Evolutionary conservation across 2,113 vertebrate genomes (phyloP), one percentile per base, ranked within the genome.

Genomic region (Sapayoa aenigma): DNA sequence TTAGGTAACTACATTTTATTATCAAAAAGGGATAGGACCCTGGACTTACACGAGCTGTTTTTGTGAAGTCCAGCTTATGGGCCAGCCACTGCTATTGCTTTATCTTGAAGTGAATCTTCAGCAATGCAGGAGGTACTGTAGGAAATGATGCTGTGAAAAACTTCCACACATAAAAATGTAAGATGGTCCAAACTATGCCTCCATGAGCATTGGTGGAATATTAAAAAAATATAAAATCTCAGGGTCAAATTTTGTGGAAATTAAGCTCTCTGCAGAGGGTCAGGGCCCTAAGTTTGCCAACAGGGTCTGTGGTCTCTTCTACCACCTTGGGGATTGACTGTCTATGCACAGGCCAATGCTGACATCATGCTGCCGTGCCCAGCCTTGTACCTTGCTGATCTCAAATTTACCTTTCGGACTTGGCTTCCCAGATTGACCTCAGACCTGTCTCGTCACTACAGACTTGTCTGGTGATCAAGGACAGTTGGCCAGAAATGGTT

Each of bases 281-380:
- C 35, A 68, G 44, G 14, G 30, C 31, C 16, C 39, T 39, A 47
- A 44, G 12, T 59, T 91, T 79, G 47, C 11, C 55, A 33, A 14
- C 11, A 31, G 35, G 35, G 10, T 42, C 12, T 72, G 42, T 1
- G 1, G 27, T 25, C 33, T 81, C 30, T 84, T 22, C 52, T 55
- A 9, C 37, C 17, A 31, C n/a, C 19, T 28, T 30, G 27, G 42
- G 28, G 28, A 77, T 44, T 33, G 25, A 9, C 30, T 84, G 42
- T 13, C 9, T 47, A 5, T 39, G 55, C 12, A 5, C 17, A 55
- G 30, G 42, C 8, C 42, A 74, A 4, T 5, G 47, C 30, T 85
- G 46, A 65, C 12, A 10, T 3, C 6, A 24, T 25, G 12, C 2
- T 2, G 81, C 44, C 1, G 1, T 13, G 25, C 33, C 39, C 7